These are phyloP conservation scores for Pithecia hirsuta DNA, from an alignment of 2,797 vertebrate species.

Conservation along the genomic window DNA sequence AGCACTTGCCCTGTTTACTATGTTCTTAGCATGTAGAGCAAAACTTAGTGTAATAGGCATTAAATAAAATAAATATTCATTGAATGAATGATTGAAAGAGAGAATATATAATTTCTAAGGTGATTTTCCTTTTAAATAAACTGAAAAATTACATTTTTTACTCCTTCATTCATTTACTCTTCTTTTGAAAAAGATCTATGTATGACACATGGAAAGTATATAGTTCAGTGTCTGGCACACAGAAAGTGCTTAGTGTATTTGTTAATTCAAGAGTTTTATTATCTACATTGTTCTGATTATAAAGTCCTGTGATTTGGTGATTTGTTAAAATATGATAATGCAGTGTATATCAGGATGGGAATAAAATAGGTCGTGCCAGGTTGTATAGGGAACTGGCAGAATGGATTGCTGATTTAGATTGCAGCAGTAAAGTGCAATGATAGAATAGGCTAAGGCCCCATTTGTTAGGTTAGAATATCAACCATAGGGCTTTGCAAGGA, in stretches of 20 bases:
- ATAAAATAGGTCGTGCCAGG: neutral
- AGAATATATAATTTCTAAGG: neutral
- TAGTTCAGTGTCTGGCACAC: neutral
- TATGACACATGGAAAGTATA: neutral
- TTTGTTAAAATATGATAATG: slow-evolving; percentile 4
- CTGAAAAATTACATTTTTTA: neutral
- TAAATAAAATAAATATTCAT: neutral
- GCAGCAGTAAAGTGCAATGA: neutral
- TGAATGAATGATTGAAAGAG: neutral
- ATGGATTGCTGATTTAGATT: neutral
- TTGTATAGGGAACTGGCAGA: neutral
- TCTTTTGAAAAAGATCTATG: neutral
- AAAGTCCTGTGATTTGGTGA: neutral
- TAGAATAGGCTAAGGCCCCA: neutral
- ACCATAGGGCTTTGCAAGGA: neutral
- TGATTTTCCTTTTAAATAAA: neutral
- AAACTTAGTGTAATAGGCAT: neutral
- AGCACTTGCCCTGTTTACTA: neutral
- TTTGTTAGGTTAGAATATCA: neutral
- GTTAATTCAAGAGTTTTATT: neutral
- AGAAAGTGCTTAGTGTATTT: neutral
- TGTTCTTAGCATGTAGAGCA: neutral
- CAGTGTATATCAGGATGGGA: neutral
- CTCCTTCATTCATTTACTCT: neutral
- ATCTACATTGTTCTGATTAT: neutral